phyloP scores from a whole-genome alignment of 2,797 vertebrate genomes.

The Enteromius mattozi region DNA sequence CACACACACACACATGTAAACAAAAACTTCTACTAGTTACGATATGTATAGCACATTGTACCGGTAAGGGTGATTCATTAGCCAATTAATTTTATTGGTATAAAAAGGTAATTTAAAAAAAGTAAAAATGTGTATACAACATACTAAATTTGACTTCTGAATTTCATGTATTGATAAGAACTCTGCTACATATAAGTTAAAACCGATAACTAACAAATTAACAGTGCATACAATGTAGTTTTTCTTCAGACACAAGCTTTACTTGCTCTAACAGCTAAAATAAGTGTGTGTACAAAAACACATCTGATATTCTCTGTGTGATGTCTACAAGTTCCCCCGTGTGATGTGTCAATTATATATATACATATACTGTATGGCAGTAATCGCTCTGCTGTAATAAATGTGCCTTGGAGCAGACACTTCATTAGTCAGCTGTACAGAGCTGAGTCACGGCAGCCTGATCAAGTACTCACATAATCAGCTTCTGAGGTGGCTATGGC shows the following conservation, averaged over 20 bases:
- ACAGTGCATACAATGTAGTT: background rate
- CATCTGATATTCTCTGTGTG: background rate
- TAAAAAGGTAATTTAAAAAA: background rate
- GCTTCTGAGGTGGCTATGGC: slow-evolving; percentile 1
- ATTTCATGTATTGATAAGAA: background rate
- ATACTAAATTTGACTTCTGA: too few species aligned
- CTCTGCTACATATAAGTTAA: background rate
- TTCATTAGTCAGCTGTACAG: slow-evolving; percentile 30
- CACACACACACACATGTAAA: too few species aligned
- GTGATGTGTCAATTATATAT: background rate
- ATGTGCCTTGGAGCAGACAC: slow-evolving; percentile 3
- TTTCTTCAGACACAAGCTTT: background rate
- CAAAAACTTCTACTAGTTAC: too few species aligned
- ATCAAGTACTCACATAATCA: slow-evolving; percentile 45
- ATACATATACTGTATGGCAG: background rate
- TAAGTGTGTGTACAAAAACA: background rate
- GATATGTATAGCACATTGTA: background rate
- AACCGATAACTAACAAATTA: background rate
- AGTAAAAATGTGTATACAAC: too few species aligned
- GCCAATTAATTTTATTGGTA: background rate
- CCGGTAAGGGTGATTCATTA: background rate
- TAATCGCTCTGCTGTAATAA: background rate
- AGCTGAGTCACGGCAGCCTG: slow-evolving; percentile 9
- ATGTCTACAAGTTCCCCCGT: background rate
- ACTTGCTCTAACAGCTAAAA: background rate